Conservation (phyloP, 2,888 invertebrate species). For the Fragum whitleyi region DNA sequence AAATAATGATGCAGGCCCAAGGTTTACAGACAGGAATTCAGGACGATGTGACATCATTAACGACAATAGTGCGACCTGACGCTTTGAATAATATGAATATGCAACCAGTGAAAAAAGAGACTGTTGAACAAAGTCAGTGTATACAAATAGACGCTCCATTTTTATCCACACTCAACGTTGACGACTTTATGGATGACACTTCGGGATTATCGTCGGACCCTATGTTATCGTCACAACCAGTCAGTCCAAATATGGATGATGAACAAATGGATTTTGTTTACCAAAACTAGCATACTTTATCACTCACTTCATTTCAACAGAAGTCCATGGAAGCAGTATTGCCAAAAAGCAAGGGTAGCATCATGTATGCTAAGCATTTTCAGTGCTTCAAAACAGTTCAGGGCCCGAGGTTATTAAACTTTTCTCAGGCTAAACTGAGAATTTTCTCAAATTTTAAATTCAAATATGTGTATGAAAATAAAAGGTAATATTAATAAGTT, state of each 20-base stretch:
- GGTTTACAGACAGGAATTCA: conserved; percentile 70
- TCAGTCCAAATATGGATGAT: conserved; percentile 73
- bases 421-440: too few relatives aligned
- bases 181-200: conserved; percentile 76
- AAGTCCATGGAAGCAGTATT: neutral
- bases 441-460: too few relatives aligned
- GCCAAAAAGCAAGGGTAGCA: too few relatives aligned
- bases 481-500: too few relatives aligned
- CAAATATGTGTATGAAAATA: too few relatives aligned
- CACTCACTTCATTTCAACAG: neutral
- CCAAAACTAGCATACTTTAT: conserved; percentile 11
- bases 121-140: conserved; percentile 22
- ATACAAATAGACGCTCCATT: neutral
- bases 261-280: conserved; percentile 57
- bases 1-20: conserved; percentile 76
- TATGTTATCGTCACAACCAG: conserved; percentile 78
- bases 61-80: conserved; percentile 60
- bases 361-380: too few relatives aligned
- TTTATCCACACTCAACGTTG: conserved; percentile 54
- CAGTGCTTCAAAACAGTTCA: too few relatives aligned
- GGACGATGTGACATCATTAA: conserved; percentile 65
- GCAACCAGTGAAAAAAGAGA: conserved; percentile 45
- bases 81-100: conserved; percentile 3
- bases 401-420: too few relatives aligned
- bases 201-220: conserved; percentile 78